phyloP scores from a whole-genome alignment of 2,797 vertebrate species.

The Etheostoma perlongum region DNA sequence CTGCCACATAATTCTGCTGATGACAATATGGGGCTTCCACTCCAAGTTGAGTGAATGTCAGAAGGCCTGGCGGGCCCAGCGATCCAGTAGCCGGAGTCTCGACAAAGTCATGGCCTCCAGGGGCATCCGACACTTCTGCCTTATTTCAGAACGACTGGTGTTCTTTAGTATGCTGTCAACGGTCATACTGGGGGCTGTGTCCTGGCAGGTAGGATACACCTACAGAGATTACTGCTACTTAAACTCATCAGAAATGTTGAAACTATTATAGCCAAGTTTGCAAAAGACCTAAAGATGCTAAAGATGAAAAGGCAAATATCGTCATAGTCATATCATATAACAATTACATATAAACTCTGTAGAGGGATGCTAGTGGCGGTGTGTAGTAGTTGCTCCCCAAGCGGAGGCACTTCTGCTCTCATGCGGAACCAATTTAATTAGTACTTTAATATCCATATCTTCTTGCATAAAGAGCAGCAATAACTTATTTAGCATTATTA shows the following conservation, averaged over 20 bases:
- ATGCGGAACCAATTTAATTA: slow-evolving; percentile 76
- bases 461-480: slow-evolving; percentile 67
- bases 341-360: slow-evolving; percentile 22
- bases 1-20: slow-evolving; percentile 94
- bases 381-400: slow-evolving; percentile 52
- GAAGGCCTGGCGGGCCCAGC: slow-evolving; percentile 89
- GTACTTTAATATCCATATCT: slow-evolving; percentile 73
- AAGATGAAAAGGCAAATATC: not conserved
- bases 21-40: slow-evolving; percentile 98
- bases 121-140: slow-evolving; percentile 98
- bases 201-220: slow-evolving; percentile 93
- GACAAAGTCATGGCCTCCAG: slow-evolving; percentile 97
- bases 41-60: slow-evolving; percentile 96
- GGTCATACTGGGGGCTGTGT: slow-evolving; percentile 91
- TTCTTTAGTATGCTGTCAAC: slow-evolving; percentile 95
- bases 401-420: slow-evolving; percentile 54
- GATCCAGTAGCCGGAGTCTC: slow-evolving; percentile 88
- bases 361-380: slow-evolving; percentile 38
- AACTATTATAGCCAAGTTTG: not conserved
- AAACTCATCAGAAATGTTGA: not conserved
- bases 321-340: not conserved
- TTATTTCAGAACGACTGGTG: slow-evolving; percentile 96
- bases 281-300: not conserved
- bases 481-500: slow-evolving; percentile 78
- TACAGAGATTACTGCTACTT: not conserved